Conservation (phyloP, 2,888 invertebrate species). For the Xylocampa areola region DNA sequence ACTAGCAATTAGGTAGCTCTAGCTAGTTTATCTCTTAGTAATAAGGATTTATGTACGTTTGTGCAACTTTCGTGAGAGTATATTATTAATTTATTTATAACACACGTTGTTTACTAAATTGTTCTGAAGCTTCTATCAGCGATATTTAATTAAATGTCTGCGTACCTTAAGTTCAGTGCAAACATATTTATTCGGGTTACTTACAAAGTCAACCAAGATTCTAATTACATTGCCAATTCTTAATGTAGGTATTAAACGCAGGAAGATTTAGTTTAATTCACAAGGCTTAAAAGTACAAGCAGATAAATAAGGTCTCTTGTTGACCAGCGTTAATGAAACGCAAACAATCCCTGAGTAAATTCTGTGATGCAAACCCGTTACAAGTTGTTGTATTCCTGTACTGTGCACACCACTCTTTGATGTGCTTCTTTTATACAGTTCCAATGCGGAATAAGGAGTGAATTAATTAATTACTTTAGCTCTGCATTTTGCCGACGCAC, state of each 20-base stretch:
- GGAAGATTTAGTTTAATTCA: conserved; percentile 57
- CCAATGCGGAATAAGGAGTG: conserved; percentile 41
- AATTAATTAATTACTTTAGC: conserved; percentile 50
- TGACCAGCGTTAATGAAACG: conserved; percentile 83
- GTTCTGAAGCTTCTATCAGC: conserved; percentile 12
- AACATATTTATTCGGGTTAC: conserved; percentile 50
- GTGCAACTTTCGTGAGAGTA: conserved; percentile 24
- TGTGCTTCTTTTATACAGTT: conserved; percentile 49
- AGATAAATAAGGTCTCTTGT: conserved; percentile 80
- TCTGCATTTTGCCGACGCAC: conserved; percentile 13
- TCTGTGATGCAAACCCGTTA: conserved; percentile 71
- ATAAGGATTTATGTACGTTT: conserved; percentile 56
- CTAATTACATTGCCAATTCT: conserved; percentile 42
- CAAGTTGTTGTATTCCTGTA: conserved; percentile 57
- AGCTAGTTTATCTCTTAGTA: conserved; percentile 62
- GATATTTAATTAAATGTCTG: conserved; percentile 41
- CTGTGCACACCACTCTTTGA: conserved; percentile 44
- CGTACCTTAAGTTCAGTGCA: conserved; percentile 29
- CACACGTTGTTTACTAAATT: conserved; percentile 8
- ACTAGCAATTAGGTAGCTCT: conserved; percentile 66
- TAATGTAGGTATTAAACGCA: conserved; percentile 46
- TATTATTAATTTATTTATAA: conserved; percentile 33
- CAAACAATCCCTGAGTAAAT: conserved; percentile 78
- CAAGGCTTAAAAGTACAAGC: conserved; percentile 67
- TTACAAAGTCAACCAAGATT: conserved; percentile 32